Percentiles rank a stretch among this genome's conserved stretches.
phyloP scores from a whole-genome alignment of 2,113 vertebrate species.

The Jacana jacana region DNA sequence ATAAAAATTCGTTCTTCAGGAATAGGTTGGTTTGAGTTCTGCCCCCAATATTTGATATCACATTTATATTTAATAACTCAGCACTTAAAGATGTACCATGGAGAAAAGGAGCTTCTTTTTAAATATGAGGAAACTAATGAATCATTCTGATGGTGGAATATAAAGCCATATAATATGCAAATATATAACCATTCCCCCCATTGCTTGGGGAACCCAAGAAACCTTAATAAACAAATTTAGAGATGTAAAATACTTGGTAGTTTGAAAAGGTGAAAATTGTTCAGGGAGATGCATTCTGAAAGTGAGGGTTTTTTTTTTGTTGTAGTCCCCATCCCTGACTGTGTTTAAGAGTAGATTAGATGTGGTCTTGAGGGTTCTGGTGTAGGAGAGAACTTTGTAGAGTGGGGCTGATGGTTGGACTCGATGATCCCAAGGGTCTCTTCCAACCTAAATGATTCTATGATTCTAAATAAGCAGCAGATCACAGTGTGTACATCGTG shows the following conservation, averaged over 20 bases:
- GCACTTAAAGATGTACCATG: neutral
- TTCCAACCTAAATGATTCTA: too few species aligned
- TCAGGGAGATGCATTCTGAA: neutral
- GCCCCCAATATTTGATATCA: too few species aligned
- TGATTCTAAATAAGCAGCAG: neutral
- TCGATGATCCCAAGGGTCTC: too few species aligned
- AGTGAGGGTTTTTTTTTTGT: neutral
- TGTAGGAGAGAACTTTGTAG: too few species aligned
- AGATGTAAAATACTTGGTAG: neutral
- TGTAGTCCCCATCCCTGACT: too few species aligned
- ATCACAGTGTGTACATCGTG: neutral
- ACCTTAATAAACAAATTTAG: neutral
- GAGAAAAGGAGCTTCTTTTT: neutral
- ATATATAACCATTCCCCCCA: too few species aligned
- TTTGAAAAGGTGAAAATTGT: neutral
- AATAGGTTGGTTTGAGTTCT: too few species aligned
- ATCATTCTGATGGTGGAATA: neutral
- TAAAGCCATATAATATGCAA: neutral
- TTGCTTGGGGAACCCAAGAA: neutral
- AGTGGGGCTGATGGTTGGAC: too few species aligned
- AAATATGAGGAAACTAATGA: neutral
- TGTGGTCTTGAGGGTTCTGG: too few species aligned
- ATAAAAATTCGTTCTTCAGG: neutral
- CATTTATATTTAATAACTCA: neutral
- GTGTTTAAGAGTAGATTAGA: too few species aligned